phyloP scores from a whole-genome alignment of 2,888 invertebrate species.

The Seira ritae region DNA sequence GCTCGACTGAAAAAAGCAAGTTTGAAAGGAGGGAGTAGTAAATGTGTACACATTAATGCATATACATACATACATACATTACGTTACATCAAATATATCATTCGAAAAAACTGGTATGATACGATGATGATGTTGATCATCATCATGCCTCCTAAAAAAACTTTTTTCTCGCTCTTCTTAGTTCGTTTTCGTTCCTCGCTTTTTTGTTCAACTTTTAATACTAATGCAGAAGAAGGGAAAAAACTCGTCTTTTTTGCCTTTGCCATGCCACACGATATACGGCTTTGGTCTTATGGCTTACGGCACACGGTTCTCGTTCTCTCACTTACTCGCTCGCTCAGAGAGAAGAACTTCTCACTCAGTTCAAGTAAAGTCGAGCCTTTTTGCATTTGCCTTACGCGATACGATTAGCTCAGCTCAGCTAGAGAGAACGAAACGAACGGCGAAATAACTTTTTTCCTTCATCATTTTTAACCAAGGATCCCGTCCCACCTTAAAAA shows the following conservation, averaged over 20 bases:
- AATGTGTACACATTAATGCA: not conserved
- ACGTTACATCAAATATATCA: not conserved
- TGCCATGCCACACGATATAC: not conserved
- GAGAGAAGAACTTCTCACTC: no score
- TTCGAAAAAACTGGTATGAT: not conserved
- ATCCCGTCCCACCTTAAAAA: no score
- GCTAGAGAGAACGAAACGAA: conserved; percentile 32
- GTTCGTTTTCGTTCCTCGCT: no score
- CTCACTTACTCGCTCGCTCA: not conserved
- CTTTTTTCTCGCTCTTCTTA: not conserved
- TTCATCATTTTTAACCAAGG: not conserved
- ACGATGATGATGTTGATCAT: not conserved
- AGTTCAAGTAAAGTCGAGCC: not conserved
- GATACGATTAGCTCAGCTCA: conserved; percentile 11
- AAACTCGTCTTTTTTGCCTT: conserved; percentile 12
- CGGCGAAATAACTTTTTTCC: conserved; percentile 45
- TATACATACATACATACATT: not conserved
- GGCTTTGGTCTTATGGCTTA: conserved; percentile 2
- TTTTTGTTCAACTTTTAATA: no score
- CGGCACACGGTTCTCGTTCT: not conserved
- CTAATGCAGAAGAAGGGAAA: not conserved
- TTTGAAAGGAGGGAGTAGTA: no score
- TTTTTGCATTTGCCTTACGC: no score
- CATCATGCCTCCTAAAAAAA: not conserved
- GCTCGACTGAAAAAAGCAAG: no score